phyloP scores from a whole-genome alignment of 2,113 vertebrate species.

The Chascanopsetta lugubris region DNA sequence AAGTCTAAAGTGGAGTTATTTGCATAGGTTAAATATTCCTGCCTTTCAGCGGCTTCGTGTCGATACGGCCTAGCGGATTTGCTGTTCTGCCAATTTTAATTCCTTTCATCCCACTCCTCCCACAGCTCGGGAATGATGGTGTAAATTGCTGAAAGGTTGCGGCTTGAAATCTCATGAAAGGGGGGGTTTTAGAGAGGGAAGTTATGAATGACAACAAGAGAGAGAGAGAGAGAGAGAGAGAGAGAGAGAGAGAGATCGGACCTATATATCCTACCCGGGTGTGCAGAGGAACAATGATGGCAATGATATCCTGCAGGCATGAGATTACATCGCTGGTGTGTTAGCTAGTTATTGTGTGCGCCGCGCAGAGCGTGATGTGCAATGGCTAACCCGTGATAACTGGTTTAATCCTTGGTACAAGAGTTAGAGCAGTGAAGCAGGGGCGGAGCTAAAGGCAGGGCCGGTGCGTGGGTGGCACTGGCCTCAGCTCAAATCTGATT shows the following conservation, averaged over 20 bases:
- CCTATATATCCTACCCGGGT: not conserved
- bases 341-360: not conserved
- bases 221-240: conserved; percentile 19
- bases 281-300: not conserved
- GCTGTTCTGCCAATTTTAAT: conserved; percentile 66
- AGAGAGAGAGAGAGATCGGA: conserved; percentile 2
- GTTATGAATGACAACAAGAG: conserved; percentile 31
- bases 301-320: conserved; percentile 22
- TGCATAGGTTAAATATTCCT: conserved; percentile 70
- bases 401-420: too few relatives aligned
- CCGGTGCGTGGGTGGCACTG: too few relatives aligned
- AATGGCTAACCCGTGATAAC: too few relatives aligned
- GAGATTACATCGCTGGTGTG: conserved; percentile 25
- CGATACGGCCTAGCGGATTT: conserved; percentile 55
- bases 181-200: conserved; percentile 4
- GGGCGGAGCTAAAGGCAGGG: too few relatives aligned
- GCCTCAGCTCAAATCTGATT: too few relatives aligned
- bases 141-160: conserved; percentile 37
- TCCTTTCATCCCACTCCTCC: conserved; percentile 62
- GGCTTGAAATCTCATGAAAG: conserved; percentile 33
- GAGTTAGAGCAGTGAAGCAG: too few relatives aligned
- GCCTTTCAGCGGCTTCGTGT: conserved; percentile 50
- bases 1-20: conserved; percentile 65
- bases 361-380: not conserved
- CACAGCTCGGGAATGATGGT: conserved; percentile 50